Conservation (phyloP, 2,113 vertebrate species). For the Pygoscelis antarcticus region DNA sequence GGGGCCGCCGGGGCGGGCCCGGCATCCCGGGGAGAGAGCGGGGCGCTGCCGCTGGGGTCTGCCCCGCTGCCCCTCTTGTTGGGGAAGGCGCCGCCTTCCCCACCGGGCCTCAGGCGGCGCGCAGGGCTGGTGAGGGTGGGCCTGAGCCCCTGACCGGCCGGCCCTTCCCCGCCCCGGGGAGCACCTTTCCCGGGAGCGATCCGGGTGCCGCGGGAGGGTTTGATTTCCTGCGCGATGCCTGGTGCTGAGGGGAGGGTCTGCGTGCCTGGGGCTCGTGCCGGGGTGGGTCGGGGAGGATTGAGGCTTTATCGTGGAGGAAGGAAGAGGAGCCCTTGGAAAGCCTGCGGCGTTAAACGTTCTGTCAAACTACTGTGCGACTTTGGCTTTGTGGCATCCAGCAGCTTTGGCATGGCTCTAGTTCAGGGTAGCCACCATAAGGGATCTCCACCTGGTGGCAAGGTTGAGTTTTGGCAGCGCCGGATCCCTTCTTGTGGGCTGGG, state of each 20-base stretch:
- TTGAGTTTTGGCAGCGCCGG: not conserved
- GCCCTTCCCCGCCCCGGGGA: too few relatives aligned
- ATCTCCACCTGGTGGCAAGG: not conserved
- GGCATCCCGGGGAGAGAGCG: not conserved
- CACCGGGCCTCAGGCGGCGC: not conserved
- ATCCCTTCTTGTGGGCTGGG: too few relatives aligned
- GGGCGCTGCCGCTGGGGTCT: not conserved
- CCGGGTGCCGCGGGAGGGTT: not conserved
- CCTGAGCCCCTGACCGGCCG: not conserved
- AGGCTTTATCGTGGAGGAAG: not conserved
- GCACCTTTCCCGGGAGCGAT: not conserved
- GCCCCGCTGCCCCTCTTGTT: not conserved
- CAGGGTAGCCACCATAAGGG: not conserved
- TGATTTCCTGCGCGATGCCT: not conserved
- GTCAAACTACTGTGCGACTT: slow-evolving; percentile 27
- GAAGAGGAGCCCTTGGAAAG: not conserved
- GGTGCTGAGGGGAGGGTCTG: too few relatives aligned
- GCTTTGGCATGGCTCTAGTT: not conserved
- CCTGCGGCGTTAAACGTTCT: not conserved
- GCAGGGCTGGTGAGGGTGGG: not conserved
- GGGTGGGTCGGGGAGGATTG: fast-evolving
- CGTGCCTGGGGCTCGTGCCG: fast-evolving
- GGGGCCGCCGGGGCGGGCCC: not conserved
- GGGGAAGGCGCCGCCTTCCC: not conserved
- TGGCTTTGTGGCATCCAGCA: not conserved